phyloP scores from a whole-genome alignment of 2,888 invertebrate species.

The Euspilapteryx auroguttella region DNA sequence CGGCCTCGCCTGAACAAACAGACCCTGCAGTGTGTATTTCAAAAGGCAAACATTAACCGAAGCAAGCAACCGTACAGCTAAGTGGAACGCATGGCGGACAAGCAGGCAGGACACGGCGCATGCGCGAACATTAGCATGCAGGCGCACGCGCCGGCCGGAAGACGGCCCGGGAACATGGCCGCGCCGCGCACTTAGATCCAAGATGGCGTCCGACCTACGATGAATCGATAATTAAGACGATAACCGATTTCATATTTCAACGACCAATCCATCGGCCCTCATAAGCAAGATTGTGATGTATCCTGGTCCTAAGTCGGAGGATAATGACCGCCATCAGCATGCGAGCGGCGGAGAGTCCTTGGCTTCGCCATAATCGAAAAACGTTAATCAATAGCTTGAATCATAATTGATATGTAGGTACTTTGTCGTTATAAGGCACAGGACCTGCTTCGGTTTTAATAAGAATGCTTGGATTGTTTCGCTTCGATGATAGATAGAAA shows the following conservation, averaged over 20 bases:
- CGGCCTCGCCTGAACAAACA: no score
- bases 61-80: no score
- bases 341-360: conserved; percentile 29
- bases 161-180: conserved; percentile 46
- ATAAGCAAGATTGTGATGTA: conserved; percentile 42
- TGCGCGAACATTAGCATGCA: conserved; percentile 51
- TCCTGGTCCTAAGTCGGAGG: conserved; percentile 30
- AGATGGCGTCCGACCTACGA: conserved; percentile 46
- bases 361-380: conserved; percentile 25
- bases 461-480: conserved; percentile 31
- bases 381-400: conserved; percentile 19
- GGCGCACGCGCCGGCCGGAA: conserved; percentile 50
- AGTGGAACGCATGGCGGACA: conserved; percentile 31
- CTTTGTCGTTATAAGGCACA: no score
- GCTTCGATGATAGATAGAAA: conserved; percentile 16
- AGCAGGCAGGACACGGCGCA: conserved; percentile 24
- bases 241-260: conserved; percentile 54
- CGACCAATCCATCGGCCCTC: conserved; percentile 24
- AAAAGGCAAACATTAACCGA: no score
- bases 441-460: conserved; percentile 25
- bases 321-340: conserved; percentile 28
- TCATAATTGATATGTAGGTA: no score
- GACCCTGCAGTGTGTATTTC: no score
- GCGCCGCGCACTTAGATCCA: conserved; percentile 44
- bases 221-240: conserved; percentile 55